Conservation (phyloP, 2,888 invertebrate genomes). For the Alloscopus bannaensis region DNA sequence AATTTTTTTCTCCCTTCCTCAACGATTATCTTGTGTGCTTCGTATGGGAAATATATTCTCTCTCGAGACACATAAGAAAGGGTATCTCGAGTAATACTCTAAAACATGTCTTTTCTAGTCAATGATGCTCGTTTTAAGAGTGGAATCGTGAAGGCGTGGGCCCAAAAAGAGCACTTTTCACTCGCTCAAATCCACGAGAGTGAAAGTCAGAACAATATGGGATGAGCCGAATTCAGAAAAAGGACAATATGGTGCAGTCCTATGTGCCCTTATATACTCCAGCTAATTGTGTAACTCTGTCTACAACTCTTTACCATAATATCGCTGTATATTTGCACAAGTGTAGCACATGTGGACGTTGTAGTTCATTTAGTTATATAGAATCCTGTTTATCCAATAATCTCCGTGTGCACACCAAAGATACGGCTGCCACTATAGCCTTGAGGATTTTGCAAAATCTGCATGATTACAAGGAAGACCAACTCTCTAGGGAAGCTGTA, state of each 20-base stretch:
- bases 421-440: slow-evolving; percentile 22
- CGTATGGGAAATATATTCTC: slow-evolving; percentile 45
- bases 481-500: neutral
- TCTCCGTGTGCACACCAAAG: slow-evolving; percentile 10
- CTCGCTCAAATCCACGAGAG: neutral
- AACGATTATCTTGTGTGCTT: slow-evolving; percentile 31
- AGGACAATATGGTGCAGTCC: neutral
- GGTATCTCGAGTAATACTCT: slow-evolving; percentile 25
- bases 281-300: no score
- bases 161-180: slow-evolving; percentile 9
- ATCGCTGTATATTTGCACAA: no score
- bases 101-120: slow-evolving; percentile 11
- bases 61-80: slow-evolving; percentile 39
- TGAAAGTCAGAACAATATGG: neutral
- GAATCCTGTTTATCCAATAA: slow-evolving; percentile 14
- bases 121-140: slow-evolving; percentile 18
- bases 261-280: no score
- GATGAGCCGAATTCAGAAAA: no score
- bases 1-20: neutral
- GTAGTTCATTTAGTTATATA: no score
- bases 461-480: slow-evolving; percentile 12
- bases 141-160: no score
- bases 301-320: no score
- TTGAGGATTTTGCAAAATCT: slow-evolving; percentile 27
- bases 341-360: no score